phyloP scores from a whole-genome alignment of 2,113 vertebrate species.

The Actenoides hombroni region DNA sequence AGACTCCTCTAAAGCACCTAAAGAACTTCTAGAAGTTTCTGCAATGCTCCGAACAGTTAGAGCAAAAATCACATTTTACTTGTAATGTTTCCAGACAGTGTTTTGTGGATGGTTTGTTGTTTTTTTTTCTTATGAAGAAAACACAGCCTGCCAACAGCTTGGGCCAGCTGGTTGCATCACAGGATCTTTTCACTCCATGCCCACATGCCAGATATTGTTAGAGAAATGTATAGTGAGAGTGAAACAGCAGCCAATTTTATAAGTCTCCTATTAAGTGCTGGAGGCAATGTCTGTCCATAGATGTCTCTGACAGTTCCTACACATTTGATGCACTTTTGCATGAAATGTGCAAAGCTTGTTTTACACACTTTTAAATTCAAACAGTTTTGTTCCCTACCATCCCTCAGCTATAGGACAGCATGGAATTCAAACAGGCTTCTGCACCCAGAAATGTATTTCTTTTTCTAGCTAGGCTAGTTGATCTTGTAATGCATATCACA shows the following conservation, averaged over 20 bases:
- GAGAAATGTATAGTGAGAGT: neutral
- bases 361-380: neutral
- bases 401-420: neutral
- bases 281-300: neutral
- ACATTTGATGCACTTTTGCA: neutral
- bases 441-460: neutral
- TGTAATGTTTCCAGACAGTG: neutral
- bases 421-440: neutral
- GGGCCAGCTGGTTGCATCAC: neutral
- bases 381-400: neutral
- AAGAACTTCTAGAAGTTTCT: neutral
- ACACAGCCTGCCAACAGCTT: neutral
- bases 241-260: neutral
- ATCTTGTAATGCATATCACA: neutral
- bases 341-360: neutral
- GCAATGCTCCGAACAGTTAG: neutral
- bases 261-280: accelerated
- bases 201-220: neutral
- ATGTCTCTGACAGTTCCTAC: neutral
- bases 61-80: neutral
- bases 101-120: neutral
- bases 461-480: neutral
- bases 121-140: neutral
- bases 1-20: neutral
- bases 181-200: neutral